A percentile compares a stretch with the other conserved stretches of the same genome.
phyloP scores from a whole-genome alignment of 2,888 invertebrate species.

The Drosophila rubida region DNA sequence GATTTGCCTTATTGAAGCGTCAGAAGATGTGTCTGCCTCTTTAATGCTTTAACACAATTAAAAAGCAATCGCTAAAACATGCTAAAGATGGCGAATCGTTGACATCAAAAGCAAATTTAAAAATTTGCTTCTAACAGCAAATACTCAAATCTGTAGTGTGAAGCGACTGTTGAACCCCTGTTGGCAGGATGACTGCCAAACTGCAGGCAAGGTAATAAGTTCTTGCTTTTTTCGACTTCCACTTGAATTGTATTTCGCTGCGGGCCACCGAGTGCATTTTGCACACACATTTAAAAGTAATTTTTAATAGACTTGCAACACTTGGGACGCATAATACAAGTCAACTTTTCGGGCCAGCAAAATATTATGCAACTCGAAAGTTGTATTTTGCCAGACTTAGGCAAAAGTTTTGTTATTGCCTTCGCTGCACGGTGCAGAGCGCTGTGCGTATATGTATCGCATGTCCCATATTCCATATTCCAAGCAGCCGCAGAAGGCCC shows the following conservation, averaged over 20 bases:
- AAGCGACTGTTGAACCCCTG: not conserved
- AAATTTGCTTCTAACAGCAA: not conserved
- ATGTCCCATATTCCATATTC: slow-evolving; percentile 13
- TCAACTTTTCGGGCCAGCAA: slow-evolving; percentile 47
- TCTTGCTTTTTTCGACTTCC: slow-evolving; percentile 2
- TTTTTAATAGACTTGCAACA: slow-evolving; percentile 73
- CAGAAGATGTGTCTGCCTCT: not conserved
- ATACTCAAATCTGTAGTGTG: not conserved
- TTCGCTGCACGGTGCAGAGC: slow-evolving; percentile 11
- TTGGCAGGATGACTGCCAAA: slow-evolving; percentile 8
- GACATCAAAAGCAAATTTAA: not conserved
- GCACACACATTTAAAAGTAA: slow-evolving; percentile 38
- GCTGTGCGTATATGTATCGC: not conserved
- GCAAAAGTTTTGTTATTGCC: slow-evolving; percentile 66
- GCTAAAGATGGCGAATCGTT: not conserved
- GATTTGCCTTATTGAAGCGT: not conserved
- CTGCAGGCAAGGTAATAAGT: slow-evolving; percentile 17
- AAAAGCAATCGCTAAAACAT: not conserved
- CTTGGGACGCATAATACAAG: slow-evolving; percentile 59
- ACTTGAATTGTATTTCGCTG: slow-evolving; percentile 29
- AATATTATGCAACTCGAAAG: slow-evolving; percentile 65
- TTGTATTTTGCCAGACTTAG: slow-evolving; percentile 74
- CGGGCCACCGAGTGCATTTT: slow-evolving; percentile 11
- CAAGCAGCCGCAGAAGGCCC: slow-evolving; percentile 6
- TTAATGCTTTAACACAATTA: not conserved